Percentiles rank a stretch among this genome's conserved stretches.
These are phyloP conservation scores for Mallateleia sp. DNA, from an alignment of 2,888 invertebrate species.

Conservation along the genomic window DNA sequence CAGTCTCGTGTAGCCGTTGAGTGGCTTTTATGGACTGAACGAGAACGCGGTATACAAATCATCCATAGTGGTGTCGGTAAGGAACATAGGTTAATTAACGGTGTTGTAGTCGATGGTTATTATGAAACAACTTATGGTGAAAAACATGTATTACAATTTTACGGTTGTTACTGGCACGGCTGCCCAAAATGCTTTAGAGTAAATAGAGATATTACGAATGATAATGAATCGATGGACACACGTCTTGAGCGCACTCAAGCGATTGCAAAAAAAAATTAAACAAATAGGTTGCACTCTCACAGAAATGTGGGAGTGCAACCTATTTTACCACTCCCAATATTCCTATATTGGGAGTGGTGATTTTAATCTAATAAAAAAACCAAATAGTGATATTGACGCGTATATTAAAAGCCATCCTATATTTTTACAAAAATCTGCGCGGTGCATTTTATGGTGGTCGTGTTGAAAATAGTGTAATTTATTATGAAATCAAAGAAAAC, in stretches of 20 bases:
- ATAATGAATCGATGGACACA: too few species aligned
- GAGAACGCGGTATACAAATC: neutral
- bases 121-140: constrained; percentile 1
- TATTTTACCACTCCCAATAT: too few species aligned
- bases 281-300: neutral
- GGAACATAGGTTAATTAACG: constrained; percentile 29
- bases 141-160: neutral
- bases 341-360: too few species aligned
- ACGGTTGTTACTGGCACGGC: constrained; percentile 10
- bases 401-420: too few species aligned
- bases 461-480: too few species aligned
- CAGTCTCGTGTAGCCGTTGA: constrained; percentile 80
- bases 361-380: too few species aligned
- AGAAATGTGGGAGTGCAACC: constrained; percentile 6
- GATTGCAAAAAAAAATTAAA: too few species aligned
- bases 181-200: neutral
- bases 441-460: too few species aligned
- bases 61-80: constrained; percentile 28
- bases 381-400: too few species aligned
- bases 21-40: constrained; percentile 69
- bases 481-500: too few species aligned
- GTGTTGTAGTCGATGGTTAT: constrained; percentile 41
- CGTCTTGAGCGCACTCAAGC: neutral
- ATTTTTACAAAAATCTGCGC: too few species aligned
- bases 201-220: neutral